Evolutionary conservation across 2,113 vertebrate genomes (phyloP).

Genomic region (Talpa occidentalis): DNA sequence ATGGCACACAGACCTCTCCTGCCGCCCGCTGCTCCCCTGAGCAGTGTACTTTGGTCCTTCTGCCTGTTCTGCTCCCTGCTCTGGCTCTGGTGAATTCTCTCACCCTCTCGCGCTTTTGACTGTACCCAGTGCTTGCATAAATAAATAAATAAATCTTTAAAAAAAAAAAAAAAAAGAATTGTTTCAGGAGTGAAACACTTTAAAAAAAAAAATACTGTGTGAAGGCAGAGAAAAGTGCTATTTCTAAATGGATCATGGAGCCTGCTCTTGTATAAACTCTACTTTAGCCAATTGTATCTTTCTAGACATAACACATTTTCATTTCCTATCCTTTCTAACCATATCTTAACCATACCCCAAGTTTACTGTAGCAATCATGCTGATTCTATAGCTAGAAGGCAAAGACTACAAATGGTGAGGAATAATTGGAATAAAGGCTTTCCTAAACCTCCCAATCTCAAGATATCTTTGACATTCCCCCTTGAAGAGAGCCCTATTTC

Average conservation of each 20-base stretch:
- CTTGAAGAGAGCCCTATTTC: background rate
- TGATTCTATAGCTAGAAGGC: background rate
- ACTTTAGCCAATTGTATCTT: background rate
- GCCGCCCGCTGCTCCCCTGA: no score
- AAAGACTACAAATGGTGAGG: background rate
- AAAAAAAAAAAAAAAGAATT: no score
- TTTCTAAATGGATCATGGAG: background rate
- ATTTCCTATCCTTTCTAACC: background rate
- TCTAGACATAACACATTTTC: background rate
- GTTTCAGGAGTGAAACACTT: no score
- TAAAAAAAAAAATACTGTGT: no score
- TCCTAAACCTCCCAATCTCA: background rate
- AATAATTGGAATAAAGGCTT: background rate
- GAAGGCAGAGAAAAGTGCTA: background rate
- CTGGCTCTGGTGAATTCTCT: no score
- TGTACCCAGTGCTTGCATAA: no score
- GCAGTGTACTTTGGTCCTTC: no score
- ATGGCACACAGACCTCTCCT: no score
- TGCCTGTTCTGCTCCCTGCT: no score
- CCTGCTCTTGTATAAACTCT: background rate
- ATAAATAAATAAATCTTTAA: no score
- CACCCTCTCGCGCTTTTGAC: no score
- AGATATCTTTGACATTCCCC: background rate
- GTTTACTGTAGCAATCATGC: background rate
- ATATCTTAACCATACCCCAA: background rate